Percentiles rank a stretch among this genome's conserved stretches.
These are phyloP conservation scores for Laspeyria flexula DNA, from an alignment of 2,888 invertebrate species.

Conservation along the genomic window DNA sequence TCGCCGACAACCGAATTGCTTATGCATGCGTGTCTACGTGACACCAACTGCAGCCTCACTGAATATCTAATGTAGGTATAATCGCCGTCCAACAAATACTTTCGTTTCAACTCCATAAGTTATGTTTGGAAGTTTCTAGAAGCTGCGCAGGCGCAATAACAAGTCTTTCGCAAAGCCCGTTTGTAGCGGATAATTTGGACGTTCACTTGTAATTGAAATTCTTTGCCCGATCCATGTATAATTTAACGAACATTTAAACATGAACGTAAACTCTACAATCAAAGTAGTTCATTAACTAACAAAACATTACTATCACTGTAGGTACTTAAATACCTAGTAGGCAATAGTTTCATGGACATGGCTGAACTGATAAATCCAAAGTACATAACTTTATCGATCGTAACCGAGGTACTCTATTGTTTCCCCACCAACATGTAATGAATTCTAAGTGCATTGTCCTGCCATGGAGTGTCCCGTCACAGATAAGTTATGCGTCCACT, in stretches of 20 bases:
- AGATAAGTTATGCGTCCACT: conserved; percentile 53
- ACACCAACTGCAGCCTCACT: conserved; percentile 67
- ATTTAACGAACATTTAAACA: not conserved
- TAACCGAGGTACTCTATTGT: conserved; percentile 60
- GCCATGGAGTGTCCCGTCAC: conserved; percentile 50
- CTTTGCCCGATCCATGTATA: not conserved
- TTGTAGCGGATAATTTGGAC: not conserved
- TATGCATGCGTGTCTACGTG: conserved; percentile 79
- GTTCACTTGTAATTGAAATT: no score
- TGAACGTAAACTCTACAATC: not conserved
- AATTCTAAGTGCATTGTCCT: conserved; percentile 70
- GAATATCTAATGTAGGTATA: conserved; percentile 65
- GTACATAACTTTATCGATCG: conserved; percentile 54
- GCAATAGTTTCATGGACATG: conserved; percentile 14
- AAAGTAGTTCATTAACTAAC: conserved; percentile 2
- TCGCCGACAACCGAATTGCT: conserved; percentile 69
- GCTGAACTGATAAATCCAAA: conserved; percentile 30
- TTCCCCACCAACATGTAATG: conserved; percentile 59
- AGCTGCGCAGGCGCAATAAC: not conserved
- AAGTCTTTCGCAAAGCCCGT: not conserved
- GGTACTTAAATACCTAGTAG: not conserved
- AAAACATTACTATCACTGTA: not conserved
- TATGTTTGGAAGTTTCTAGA: not conserved
- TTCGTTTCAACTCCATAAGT: conserved; percentile 24
- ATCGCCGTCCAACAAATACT: conserved; percentile 49